Conservation (phyloP, 2,888 invertebrate species). For the Ectropis crepuscularia region DNA sequence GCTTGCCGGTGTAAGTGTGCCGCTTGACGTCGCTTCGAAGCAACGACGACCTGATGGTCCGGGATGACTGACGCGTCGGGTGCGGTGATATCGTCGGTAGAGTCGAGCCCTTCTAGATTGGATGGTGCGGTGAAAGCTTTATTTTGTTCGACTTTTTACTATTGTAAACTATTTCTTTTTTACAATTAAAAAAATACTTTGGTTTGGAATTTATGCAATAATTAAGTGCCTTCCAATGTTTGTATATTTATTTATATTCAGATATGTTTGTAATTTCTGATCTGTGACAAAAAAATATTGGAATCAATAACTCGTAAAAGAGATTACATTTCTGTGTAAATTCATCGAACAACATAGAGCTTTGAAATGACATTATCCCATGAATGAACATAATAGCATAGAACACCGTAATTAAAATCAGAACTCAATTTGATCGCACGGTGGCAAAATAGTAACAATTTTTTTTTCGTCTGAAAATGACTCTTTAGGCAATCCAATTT, state of each 20-base stretch:
- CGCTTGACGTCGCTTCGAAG: conserved; percentile 81
- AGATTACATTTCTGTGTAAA: not conserved
- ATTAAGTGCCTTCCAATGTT: too few species aligned
- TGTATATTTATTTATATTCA: too few species aligned
- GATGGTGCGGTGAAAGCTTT: conserved; percentile 46
- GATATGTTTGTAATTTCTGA: too few species aligned
- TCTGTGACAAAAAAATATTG: too few species aligned
- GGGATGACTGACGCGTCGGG: conserved; percentile 64
- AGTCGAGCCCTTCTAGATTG: conserved; percentile 49
- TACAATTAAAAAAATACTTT: too few species aligned
- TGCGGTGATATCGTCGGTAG: conserved; percentile 65
- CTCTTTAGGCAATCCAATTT: too few species aligned
- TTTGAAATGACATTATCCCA: conserved; percentile 39
- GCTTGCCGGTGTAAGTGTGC: conserved; percentile 81
- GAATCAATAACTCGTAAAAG: too few species aligned
- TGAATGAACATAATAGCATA: conserved; percentile 25
- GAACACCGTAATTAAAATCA: conserved; percentile 3
- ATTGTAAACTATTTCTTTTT: too few species aligned
- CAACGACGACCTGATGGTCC: conserved; percentile 67
- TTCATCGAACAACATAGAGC: conserved; percentile 40
- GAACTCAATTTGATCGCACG: not conserved
- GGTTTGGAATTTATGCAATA: too few species aligned
- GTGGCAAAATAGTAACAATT: not conserved
- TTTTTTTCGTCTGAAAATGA: too few species aligned
- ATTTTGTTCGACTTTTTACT: conserved; percentile 40